Evolutionary conservation across 2,113 vertebrate genomes (phyloP), one percentile per base, ranked within the genome.

Genomic region (Pipra filicauda): DNA sequence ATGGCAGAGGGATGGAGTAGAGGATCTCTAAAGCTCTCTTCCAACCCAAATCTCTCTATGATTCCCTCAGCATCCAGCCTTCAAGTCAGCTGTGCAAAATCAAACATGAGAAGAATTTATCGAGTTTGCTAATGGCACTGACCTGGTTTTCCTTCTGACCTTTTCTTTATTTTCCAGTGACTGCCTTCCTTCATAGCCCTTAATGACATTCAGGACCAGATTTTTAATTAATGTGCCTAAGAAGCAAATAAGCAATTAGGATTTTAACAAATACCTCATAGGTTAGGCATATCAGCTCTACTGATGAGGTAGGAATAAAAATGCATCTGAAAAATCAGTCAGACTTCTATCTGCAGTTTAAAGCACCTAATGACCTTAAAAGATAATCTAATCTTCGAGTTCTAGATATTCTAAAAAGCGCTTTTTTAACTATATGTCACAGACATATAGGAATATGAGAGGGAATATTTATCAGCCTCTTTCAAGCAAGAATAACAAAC

Each of bases 201-300:
- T 87, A 91, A 88, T 89, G 71, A 82, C 39, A 83, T 81, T 84
- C 43, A 93, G 73, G 85, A 76, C 4, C 37, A 81, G 55, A 64
- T 84, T 78, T 95, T 84, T 91, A 96, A 93, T 87, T 91, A 93
- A 94, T 46, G n/a, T 76, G 41, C 37, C 85, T 73, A 83, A 76
- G 23, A 82, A 90, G 51, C 43, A 65, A 49, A 85, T 39, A 93
- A 33, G 52, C 55, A 89, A 87, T 89, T 81, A 91, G 39, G 15
- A 74, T 57, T 95, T 95, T 64, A 77, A 93, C 20, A 89, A 87
- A 89, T 23, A 89, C 39, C 43, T 91, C 84, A 67, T 3, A 69
- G 35, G 33, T 27, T 57, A 62, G 21, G 52, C 21, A 21, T 37
- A 89, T 46, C 67, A 92, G 31, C 11, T 70, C 31, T 54, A 30